Evolutionary conservation across 2,797 vertebrate species (phyloP).

Genomic region (Choloepus didactylus): DNA sequence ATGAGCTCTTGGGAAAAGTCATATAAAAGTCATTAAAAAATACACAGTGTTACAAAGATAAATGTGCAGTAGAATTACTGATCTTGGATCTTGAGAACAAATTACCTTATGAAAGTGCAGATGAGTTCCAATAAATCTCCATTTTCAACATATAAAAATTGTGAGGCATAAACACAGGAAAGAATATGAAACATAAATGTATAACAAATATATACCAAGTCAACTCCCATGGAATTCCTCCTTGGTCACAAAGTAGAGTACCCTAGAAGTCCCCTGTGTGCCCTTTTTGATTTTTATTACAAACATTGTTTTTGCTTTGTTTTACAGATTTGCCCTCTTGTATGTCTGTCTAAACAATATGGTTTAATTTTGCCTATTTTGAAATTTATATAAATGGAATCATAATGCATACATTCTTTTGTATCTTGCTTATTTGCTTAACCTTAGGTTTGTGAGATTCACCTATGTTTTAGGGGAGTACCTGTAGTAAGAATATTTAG

Average conservation of each 20-base stretch:
- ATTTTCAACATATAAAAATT: not conserved
- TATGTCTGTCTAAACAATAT: not conserved
- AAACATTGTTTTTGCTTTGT: not conserved
- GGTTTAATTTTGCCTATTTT: not conserved
- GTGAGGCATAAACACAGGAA: not conserved
- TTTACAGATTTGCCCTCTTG: not conserved
- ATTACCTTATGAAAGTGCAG: not conserved
- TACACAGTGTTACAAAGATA: not conserved
- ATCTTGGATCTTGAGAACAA: slow-evolving; percentile 3
- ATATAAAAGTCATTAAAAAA: not conserved
- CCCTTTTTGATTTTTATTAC: not conserved
- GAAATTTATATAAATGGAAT: slow-evolving; percentile 5
- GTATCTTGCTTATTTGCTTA: not conserved
- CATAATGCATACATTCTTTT: not conserved
- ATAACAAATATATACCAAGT: not conserved
- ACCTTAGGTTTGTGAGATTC: slow-evolving; percentile 13
- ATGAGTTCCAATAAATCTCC: not conserved
- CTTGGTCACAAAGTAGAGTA: not conserved
- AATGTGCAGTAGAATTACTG: not conserved
- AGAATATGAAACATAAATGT: not conserved
- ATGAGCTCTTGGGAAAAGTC: not conserved
- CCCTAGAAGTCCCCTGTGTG: not conserved
- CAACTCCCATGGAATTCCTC: not conserved
- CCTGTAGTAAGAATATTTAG: not conserved
- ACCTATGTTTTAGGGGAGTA: not conserved